Base-by-base conservation (phyloP, 2,113 vertebrate genomes). In the Cavia aperea region DNA sequence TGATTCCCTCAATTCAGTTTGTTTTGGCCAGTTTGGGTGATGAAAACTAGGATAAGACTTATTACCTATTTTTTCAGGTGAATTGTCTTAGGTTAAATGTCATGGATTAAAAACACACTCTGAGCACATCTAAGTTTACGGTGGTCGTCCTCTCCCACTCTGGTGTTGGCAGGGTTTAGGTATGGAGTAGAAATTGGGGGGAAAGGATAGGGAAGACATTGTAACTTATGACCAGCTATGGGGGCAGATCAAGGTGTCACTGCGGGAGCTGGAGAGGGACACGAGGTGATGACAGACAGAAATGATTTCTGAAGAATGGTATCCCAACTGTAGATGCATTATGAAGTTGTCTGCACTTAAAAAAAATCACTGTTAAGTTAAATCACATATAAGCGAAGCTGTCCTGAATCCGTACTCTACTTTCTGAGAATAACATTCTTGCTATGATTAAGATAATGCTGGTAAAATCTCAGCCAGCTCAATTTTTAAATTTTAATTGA, bases 301-400 rank as follows among this genome's bases (percentile, higher is more conserved):
- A 24, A 63, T 24, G 51, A n/a, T 86, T 24, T 68, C 62, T 56
- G 86, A 93, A 84, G 31, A 83, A 56, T 8, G 82, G 1, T 85
- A 51, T 66, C 58, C 43, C 15, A 10, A 68, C 29, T 51, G 31
- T 8, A 65, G 70, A 72, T 81, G 72, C 83, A 54, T 46, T 93
- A 46, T 86, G 51, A 36, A 68, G 58, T 60, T 84, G 19, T 65
- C 51, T 62, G 54, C 14, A 68, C 77, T 89, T 94, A 91, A 91
- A 78, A 93, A 85, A 93, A 85, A 39, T 12, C 24, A 21, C 26
- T 82, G 13, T 19, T 19, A 56, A 83, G 90, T 88, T 94, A 78
- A 88, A 70, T 93, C 6, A 54, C 36, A 92, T 82, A 81, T 63
- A 62, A 58, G 72, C 73, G 49, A 92, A 46, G 33, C 36, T 58